A percentile compares a stretch with the other conserved stretches of the same genome.
Evolutionary conservation across 1,140 invertebrate genomes (phyloP).

Genomic region (Aphaenogaster floridana): DNA sequence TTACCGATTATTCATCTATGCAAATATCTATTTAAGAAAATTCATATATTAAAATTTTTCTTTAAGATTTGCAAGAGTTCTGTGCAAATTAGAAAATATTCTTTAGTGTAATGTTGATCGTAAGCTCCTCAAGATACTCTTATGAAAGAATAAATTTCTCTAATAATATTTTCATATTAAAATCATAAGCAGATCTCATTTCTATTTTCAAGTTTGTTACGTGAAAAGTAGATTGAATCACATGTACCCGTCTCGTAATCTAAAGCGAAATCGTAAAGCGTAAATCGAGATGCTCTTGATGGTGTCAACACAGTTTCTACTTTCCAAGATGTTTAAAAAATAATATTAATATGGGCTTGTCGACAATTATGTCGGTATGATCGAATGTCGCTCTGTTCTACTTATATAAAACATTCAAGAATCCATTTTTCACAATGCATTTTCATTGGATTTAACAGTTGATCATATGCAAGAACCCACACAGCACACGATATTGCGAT

Average conservation of each 20-base stretch:
- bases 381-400: not conserved
- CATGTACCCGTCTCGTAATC: slow-evolving; percentile 14
- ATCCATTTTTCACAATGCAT: not conserved
- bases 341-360: not conserved
- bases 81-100: not conserved
- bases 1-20: slow-evolving; percentile 7
- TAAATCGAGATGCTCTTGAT: slow-evolving; percentile 31
- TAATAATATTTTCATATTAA: slow-evolving; percentile 11
- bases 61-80: not conserved
- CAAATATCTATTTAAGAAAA: not conserved
- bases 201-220: slow-evolving; percentile 9
- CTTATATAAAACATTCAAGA: not conserved
- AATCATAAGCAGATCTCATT: slow-evolving; percentile 3
- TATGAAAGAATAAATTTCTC: slow-evolving; percentile 9
- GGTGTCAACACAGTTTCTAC: slow-evolving; percentile 32
- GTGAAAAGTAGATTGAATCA: slow-evolving; percentile 47
- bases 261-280: slow-evolving; percentile 1
- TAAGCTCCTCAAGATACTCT: not conserved
- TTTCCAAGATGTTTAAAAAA: slow-evolving; percentile 10
- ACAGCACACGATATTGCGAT: too few species aligned
- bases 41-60: not conserved
- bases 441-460: not conserved
- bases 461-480: not conserved
- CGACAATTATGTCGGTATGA: slow-evolving; percentile 5
- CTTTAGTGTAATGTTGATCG: not conserved